phyloP scores from a whole-genome alignment of 2,888 invertebrate genomes.

The Lasius fuliginosus region DNA sequence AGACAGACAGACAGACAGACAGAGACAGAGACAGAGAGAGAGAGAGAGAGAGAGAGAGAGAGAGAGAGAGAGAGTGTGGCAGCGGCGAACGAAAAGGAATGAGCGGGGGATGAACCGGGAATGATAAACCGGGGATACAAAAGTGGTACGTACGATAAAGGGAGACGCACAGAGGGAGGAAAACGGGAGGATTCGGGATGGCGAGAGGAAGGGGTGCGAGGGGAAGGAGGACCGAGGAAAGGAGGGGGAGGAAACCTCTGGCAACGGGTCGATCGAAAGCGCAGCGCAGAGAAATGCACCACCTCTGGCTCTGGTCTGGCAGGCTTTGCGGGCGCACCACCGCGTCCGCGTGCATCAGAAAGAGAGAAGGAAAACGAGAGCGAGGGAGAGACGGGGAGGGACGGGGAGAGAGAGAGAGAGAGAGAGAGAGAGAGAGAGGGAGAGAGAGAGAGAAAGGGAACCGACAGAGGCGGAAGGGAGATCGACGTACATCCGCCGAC shows the following conservation, averaged over 20 bases:
- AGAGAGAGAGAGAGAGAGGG: slow-evolving; percentile 51
- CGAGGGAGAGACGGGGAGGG: slow-evolving; percentile 34
- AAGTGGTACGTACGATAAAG: slow-evolving; percentile 37
- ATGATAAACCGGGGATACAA: slow-evolving; percentile 13
- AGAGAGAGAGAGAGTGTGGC: not conserved
- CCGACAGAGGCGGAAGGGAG: slow-evolving; percentile 56
- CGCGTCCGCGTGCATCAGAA: slow-evolving; percentile 64
- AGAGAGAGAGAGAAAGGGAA: slow-evolving; percentile 54
- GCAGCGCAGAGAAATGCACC: slow-evolving; percentile 86
- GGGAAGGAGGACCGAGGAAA: slow-evolving; percentile 21
- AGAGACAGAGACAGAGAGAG: too few relatives aligned
- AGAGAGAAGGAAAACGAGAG: slow-evolving; percentile 60
- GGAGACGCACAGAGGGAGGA: slow-evolving; percentile 56
- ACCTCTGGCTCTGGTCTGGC: slow-evolving; percentile 81
- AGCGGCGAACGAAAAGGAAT: slow-evolving; percentile 35
- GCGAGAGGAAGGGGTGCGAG: not conserved
- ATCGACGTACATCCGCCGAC: slow-evolving; percentile 72
- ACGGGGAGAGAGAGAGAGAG: slow-evolving; percentile 39
- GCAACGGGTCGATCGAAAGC: slow-evolving; percentile 86
- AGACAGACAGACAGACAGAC: too few relatives aligned
- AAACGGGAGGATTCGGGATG: slow-evolving; percentile 45
- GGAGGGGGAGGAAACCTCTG: slow-evolving; percentile 73
- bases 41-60: not conserved
- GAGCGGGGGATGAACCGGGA: slow-evolving; percentile 29
- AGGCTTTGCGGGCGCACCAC: slow-evolving; percentile 80